These are phyloP conservation scores for Zaprionus capensis DNA, from an alignment of 1,140 invertebrate species.

Conservation along the genomic window DNA sequence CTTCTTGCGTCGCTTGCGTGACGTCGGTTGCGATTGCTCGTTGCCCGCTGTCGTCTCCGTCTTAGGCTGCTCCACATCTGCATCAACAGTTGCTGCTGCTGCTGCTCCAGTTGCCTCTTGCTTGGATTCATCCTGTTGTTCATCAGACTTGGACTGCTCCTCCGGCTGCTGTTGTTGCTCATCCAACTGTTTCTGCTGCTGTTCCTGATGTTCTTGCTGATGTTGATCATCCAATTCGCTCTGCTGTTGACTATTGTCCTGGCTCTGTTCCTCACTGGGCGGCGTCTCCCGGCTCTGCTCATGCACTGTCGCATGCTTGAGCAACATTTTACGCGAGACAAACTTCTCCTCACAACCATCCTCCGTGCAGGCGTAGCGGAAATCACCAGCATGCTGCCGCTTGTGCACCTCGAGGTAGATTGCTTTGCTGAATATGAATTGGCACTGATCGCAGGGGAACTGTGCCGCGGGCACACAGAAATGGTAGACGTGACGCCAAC, in stretches of 20 bases:
- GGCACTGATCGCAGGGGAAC: slow-evolving; percentile 93
- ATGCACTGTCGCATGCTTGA: slow-evolving; percentile 87
- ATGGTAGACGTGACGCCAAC: slow-evolving; percentile 95
- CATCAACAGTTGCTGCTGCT: not conserved
- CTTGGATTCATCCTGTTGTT: not conserved
- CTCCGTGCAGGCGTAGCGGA: slow-evolving; percentile 89
- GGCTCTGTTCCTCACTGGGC: slow-evolving; percentile 34
- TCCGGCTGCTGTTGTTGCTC: not conserved
- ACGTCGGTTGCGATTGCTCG: slow-evolving; percentile 33
- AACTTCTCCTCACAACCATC: slow-evolving; percentile 89
- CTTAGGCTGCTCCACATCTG: not conserved
- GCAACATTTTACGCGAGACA: slow-evolving; percentile 91
- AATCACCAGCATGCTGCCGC: slow-evolving; percentile 89
- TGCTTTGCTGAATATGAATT: slow-evolving; percentile 89
- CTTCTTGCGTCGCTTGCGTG: slow-evolving; percentile 85
- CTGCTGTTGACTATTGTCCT: not conserved
- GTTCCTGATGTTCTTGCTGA: not conserved
- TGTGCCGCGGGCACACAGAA: slow-evolving; percentile 92
- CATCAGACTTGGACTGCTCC: not conserved
- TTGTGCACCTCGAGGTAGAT: slow-evolving; percentile 93
- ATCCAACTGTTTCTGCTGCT: slow-evolving; percentile 10
- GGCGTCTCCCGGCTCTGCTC: slow-evolving; percentile 66
- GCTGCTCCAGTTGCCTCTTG: not conserved
- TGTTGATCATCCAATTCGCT: slow-evolving; percentile 6
- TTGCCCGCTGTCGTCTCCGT: not conserved